Base-by-base conservation (phyloP, 2,113 vertebrate genomes). In the Eretmochelys imbricata region DNA sequence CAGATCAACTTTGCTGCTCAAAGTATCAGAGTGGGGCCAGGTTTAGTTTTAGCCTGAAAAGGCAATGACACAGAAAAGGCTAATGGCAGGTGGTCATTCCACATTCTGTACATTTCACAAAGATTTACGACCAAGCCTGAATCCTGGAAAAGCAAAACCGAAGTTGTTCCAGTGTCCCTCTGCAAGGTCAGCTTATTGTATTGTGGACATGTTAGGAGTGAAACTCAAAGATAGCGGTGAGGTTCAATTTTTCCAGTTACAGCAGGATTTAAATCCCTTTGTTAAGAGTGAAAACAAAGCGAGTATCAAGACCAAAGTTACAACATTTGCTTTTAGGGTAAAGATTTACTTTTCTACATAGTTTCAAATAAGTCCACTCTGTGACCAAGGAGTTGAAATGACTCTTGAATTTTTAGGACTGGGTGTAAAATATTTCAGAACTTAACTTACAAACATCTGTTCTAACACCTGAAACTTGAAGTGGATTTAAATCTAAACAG, bases 1-100 rank as follows among this genome's bases (percentile, higher is more conserved):
- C 93, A 92, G 90, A 96, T 84, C 89, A 87, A 93, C 90, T 95
- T 91, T 91, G 81, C 1, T 3, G 91, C 95, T 69, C 50, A 1
- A 55, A 89, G 85, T 11, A 94, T 14, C 25, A 0, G 82, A 92
- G 87, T 65, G 81, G 65, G 90, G 82, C 86, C 89, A 89, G 75
- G 93, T 89, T 92, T 82, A 89, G 89, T 92, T 96, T 93, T 87
- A 62, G 51, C 84, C 95, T 89, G 85, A 96, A 96, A 98, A 96
- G 93, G 93, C 93, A 94, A 59, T 88, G 96, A 90, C 85, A 94
- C 54, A 94, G 50, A 95, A 94, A 96, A 93, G 80, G 91, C 87
- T 75, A 84, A 89, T 84, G 88, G 91, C 85, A 96, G 94, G 88
- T 94, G 94, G 89, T 87, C 95, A 93, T 54, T 84, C 96, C 92